Percentiles rank a stretch among this genome's conserved stretches.
These are phyloP conservation scores for Nephrotoma flavescens DNA, from an alignment of 2,888 invertebrate species.

Conservation along the genomic window DNA sequence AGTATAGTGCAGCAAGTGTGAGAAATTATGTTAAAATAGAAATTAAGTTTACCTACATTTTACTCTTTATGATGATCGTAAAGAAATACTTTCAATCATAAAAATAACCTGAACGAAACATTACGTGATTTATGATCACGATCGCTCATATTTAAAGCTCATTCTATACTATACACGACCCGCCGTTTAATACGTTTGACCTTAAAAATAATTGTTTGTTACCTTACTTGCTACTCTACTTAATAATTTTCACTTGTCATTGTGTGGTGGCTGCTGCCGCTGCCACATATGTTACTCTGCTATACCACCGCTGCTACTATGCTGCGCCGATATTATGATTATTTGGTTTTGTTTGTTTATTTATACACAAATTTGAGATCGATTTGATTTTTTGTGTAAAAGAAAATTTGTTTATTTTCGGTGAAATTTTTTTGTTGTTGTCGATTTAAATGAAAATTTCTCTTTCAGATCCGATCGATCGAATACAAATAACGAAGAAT, in stretches of 20 bases:
- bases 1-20: background rate
- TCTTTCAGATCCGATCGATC: background rate
- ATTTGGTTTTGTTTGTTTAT: background rate
- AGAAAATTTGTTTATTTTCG: background rate
- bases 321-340: background rate
- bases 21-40: background rate
- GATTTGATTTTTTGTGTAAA: background rate
- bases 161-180: too few relatives aligned
- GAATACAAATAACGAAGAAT: background rate
- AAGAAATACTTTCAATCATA: background rate
- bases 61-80: background rate
- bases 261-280: background rate
- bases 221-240: background rate
- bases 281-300: background rate
- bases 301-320: background rate
- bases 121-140: background rate
- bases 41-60: background rate
- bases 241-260: background rate
- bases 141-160: background rate
- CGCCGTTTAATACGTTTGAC: background rate
- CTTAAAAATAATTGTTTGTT: background rate
- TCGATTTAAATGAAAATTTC: background rate
- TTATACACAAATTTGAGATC: background rate
- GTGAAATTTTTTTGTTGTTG: background rate
- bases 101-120: background rate